Conservation (phyloP, 2,888 invertebrate species). For the Trichogramma dendrolimi region DNA sequence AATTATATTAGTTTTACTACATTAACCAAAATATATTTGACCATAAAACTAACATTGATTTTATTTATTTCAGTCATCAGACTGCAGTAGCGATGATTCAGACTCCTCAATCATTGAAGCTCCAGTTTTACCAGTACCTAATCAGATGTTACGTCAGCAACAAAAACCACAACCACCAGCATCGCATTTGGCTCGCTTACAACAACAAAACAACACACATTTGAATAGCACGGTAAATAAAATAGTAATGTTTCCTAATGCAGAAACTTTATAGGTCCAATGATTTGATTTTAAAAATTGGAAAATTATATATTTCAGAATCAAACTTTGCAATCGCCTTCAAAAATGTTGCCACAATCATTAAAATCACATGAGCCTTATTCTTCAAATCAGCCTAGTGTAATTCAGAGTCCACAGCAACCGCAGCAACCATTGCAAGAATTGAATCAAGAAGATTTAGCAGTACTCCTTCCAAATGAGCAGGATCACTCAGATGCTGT, state of each 20-base stretch:
- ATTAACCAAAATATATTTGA: too few species aligned
- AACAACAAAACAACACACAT: too few species aligned
- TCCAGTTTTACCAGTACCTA: too few species aligned
- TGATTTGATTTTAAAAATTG: too few species aligned
- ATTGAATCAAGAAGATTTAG: constrained; percentile 75
- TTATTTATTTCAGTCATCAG: constrained; percentile 36
- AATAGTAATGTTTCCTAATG: too few species aligned
- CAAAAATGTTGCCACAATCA: neutral
- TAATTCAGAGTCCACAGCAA: constrained; percentile 22
- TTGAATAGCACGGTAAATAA: too few species aligned
- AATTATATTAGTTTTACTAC: too few species aligned
- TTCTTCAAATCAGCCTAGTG: constrained; percentile 24
- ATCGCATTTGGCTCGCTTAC: neutral
- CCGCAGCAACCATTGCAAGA: constrained; percentile 54
- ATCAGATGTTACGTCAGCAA: neutral
- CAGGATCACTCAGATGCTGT: constrained; percentile 60
- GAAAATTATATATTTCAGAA: neutral
- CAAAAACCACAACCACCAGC: constrained; percentile 18
- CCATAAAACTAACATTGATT: neutral
- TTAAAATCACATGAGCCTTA: neutral
- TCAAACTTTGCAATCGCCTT: neutral
- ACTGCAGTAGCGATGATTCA: constrained; percentile 47
- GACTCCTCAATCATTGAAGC: constrained; percentile 40
- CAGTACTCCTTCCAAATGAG: constrained; percentile 69
- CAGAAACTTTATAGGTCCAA: too few species aligned